These are phyloP conservation scores for Eudyptes chrysolophus DNA, from an alignment of 2,113 vertebrate species.

Conservation along the genomic window DNA sequence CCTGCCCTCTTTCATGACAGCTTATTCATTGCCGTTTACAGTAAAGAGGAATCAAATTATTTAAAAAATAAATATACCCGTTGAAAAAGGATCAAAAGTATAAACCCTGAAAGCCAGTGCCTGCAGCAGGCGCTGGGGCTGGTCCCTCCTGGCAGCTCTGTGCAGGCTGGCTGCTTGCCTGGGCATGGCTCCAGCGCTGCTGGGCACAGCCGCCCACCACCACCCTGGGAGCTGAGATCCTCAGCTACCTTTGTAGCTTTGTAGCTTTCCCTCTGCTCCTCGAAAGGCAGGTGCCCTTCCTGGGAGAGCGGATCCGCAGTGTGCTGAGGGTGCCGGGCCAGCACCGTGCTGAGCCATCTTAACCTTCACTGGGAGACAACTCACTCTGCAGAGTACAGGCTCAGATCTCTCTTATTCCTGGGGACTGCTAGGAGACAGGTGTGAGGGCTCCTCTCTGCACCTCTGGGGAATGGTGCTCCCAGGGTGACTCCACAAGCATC, in stretches of 20 bases:
- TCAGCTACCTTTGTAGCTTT: neutral
- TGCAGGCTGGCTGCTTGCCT: neutral
- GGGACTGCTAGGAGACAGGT: neutral
- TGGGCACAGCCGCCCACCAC: too few relatives aligned
- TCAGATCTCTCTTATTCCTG: neutral
- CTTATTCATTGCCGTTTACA: neutral
- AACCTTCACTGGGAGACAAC: neutral
- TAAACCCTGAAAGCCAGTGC: neutral
- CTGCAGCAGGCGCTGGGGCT: neutral
- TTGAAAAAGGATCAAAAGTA: neutral
- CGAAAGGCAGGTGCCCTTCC: neutral
- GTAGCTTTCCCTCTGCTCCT: neutral
- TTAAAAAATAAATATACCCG: neutral
- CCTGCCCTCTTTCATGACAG: neutral
- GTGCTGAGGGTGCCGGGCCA: rapidly evolving
- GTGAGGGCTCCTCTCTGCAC: neutral
- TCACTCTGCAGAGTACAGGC: neutral
- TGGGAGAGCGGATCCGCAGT: rapidly evolving
- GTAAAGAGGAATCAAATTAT: neutral
- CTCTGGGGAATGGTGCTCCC: neutral
- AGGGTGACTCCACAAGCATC: neutral
- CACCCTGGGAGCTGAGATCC: neutral
- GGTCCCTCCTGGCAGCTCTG: neutral
- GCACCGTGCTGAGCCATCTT: neutral
- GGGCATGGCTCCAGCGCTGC: neutral